Base-by-base conservation (phyloP, 2,888 invertebrate genomes). In the Scaptomyza cyrtandrae region DNA sequence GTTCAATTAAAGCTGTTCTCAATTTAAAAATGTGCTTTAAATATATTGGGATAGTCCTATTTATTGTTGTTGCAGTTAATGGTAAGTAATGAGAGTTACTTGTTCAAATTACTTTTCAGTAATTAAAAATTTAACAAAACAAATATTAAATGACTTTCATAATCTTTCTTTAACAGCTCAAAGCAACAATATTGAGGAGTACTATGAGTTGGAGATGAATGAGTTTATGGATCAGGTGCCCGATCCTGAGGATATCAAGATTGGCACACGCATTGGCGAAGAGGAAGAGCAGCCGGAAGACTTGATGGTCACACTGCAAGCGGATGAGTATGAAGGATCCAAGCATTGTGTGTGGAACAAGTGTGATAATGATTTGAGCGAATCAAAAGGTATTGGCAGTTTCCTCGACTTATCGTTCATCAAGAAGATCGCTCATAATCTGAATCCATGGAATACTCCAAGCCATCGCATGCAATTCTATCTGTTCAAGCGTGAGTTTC, bases 381-480 rank as follows among this genome's bases (percentile, higher is more conserved):
- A 86, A 16, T 63, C 80, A 0, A 61, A 70, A 3, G 90, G 90
- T 6, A 68, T 88, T 10, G 61, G 79, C 0, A 80, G 81, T 44
- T 86, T 82, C 27, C 33, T 90, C 11, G 90, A 90, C 53, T 6
- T 87, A 3, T 58, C 80, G 1, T 89, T 90, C 37, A 46, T 90
- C 0, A 83, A 77, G 63, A 90, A 90, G 57, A 76, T 90, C 44
- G 84, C 83, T 3, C 71, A 71, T 16, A 90, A 90, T 59, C 66
- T 90, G 46, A 89, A 85, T 65, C 90, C 90, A 0, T 90, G 88
- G 19, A 58, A 66, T 4, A 71, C 63, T 14, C 54, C 75, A 1
- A 63, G 76, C 6, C 60, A 82, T 31, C 78, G 77, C 55, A 90
- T 90, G 90, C 78, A 78, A 46, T 90, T 90, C 63, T 90, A 87